Base-by-base conservation (phyloP, 2,797 vertebrate genomes). In the Geotrypetes seraphini region DNA sequence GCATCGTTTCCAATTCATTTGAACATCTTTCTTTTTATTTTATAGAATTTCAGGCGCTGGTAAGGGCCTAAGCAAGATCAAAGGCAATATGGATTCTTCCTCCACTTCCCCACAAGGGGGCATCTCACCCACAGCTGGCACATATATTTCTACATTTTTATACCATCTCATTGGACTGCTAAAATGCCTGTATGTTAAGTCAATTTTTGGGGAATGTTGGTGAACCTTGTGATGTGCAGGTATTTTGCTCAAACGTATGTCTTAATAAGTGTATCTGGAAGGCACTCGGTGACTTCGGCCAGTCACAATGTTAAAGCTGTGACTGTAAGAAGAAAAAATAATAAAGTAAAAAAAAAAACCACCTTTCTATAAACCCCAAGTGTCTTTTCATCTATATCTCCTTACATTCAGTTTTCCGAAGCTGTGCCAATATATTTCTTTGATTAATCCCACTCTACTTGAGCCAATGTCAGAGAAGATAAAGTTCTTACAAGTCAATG, bases 111-210 rank as follows among this genome's bases (percentile, higher is more conserved):
- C 56, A n/a, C n/a, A n/a, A n/a, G n/a, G n/a, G n/a, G n/a, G n/a
- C n/a, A n/a, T n/a, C n/a, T n/a, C n/a, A n/a, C 59, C 25, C 4
- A 8, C 33, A 19, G 44, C 47, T 56, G 36, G 60, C 60, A 43
- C 47, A 47, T n/a, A n/a, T n/a, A n/a, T 69, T 69, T 65, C 60
- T 71, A 60, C 25, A 40, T 51, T 65, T 70, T 69, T 60, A 14
- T 71, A 61, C 61, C 48, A 47, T 57, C 49, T 37, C 27, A 46
- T 24, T 52, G 40, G 35, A 12, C 59, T 39, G 20, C 16, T 36
- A 41, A 16, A 44, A 34, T 57, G 44, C 34, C 55, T 16, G 15
- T 21, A 12, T 12, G 4, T 21, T 28, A 39, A 58, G 46, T 34
- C 43, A 56, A 45, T 39, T 40, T 25, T 26, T 24, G n/a, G 2